Base-by-base conservation (phyloP, 2,888 invertebrate genomes). In the Lasioglossum morio region DNA sequence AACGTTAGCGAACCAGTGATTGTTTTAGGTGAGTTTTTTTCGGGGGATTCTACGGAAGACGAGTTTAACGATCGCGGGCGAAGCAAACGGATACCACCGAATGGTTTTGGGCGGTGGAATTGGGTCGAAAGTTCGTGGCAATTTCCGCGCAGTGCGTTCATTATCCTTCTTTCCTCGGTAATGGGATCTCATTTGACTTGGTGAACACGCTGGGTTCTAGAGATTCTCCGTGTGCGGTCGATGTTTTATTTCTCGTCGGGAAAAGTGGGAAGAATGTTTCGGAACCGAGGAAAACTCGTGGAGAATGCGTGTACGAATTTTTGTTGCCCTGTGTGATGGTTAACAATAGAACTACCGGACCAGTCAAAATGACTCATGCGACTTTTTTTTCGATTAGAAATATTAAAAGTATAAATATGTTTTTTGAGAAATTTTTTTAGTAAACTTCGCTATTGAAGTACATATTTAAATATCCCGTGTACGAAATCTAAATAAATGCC, bases 1-100 rank as follows among this genome's bases (percentile, higher is more conserved):
- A 85, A 92, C 8, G 76, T 93, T 16, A 82, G 85, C 5, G 83
- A 87, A 34, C 90, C 93, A 27, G 89, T 92, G 7, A 83, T 70
- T 8, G 92, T 89, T 40, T 40, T 92, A 27, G 93, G 94, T 93
- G 85, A 91, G 88, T 84, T 27, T 48, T 5, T 8, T n/a, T 40
- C 2, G 12, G 12, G 4, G 19, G 57, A 40, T 37, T 4, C n/a
- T n/a, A 37, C 7, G 40, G 23, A 16, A 30, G 30, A 19, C 63
- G 30, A 30, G 63, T 16, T 63, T 30, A 16, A 63, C 63, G 63
- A 30, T 30, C n/a, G 27, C 16, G 30, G 60, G 27, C 4, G 16
- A 16, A 30, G 63, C 14, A 30, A 30, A 30, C 27, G n/a, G 16
- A 30, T 30, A 30, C 30, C 16, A 27, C 16, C 16, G 63, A 63